phyloP scores from a whole-genome alignment of 2,113 vertebrate species.

The Sigmodon hispidus region DNA sequence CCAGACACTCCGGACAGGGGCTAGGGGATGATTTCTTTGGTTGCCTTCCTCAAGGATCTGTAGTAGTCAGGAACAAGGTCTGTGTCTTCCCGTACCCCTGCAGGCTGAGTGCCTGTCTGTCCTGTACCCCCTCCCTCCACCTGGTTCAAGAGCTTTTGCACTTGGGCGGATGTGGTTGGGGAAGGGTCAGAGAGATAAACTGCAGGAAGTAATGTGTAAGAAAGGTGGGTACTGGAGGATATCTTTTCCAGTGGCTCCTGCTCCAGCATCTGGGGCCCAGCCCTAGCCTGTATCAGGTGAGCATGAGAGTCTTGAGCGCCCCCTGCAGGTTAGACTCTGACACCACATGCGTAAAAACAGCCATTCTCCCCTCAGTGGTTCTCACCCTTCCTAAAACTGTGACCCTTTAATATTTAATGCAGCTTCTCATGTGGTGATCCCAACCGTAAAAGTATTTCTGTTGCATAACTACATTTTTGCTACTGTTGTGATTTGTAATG shows the following conservation, averaged over 20 bases:
- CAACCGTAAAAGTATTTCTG: background rate
- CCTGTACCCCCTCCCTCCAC: too few relatives aligned
- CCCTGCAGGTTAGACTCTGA: background rate
- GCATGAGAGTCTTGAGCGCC: background rate
- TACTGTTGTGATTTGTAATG: background rate
- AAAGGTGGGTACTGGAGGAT: background rate
- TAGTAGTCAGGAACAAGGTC: background rate
- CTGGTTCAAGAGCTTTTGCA: background rate
- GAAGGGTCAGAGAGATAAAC: background rate
- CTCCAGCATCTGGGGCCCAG: background rate
- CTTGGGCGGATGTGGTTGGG: too few relatives aligned
- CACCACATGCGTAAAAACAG: background rate
- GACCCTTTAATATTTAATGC: background rate
- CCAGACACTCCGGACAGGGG: background rate
- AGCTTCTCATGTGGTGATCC: background rate
- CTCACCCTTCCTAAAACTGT: background rate
- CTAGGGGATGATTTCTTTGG: background rate
- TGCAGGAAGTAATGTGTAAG: background rate
- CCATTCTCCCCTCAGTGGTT: rapidly evolving
- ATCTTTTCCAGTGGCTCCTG: background rate
- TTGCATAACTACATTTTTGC: background rate
- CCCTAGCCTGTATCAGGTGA: too few relatives aligned
- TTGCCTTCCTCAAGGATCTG: background rate
- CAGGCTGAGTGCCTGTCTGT: too few relatives aligned
- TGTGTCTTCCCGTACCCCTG: too few relatives aligned